phyloP scores from a whole-genome alignment of 2,797 vertebrate genomes.

The Aphelocoma californica region DNA sequence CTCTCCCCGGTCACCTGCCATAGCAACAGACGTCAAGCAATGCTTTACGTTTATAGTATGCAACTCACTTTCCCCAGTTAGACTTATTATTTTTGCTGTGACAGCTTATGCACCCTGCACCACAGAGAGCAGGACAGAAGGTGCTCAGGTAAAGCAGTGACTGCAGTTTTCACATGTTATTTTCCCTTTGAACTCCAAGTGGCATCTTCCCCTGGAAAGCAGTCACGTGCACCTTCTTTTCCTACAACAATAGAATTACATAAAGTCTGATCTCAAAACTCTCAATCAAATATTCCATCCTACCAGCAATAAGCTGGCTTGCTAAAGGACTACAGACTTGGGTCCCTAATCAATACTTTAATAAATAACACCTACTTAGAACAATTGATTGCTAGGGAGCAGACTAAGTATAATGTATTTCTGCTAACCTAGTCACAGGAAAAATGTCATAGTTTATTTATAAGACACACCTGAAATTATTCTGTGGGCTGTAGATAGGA shows the following conservation, averaged over 20 bases:
- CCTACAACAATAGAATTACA: neutral
- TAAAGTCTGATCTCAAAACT: neutral
- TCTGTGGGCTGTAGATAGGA: neutral
- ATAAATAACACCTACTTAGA: conserved; percentile 37
- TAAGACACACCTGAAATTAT: neutral
- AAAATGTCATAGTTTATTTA: neutral
- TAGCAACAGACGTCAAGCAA: neutral
- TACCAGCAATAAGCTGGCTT: neutral
- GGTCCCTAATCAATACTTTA: conserved; percentile 30
- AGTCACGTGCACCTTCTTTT: neutral
- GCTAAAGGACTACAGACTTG: neutral
- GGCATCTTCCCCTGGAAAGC: neutral
- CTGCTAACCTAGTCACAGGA: neutral
- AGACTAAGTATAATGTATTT: neutral
- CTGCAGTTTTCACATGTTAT: neutral
- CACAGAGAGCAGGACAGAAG: neutral
- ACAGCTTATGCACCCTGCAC: neutral
- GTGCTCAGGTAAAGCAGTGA: neutral
- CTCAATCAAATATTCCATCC: neutral
- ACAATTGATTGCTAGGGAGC: conserved; percentile 29
- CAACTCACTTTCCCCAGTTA: neutral
- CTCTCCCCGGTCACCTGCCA: neutral
- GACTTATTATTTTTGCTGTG: neutral
- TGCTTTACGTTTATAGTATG: neutral
- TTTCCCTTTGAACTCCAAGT: conserved; percentile 2